Evolutionary conservation across 2,113 vertebrate species (phyloP), one percentile per base, ranked within the genome.

Genomic region (Bos javanicus): DNA sequence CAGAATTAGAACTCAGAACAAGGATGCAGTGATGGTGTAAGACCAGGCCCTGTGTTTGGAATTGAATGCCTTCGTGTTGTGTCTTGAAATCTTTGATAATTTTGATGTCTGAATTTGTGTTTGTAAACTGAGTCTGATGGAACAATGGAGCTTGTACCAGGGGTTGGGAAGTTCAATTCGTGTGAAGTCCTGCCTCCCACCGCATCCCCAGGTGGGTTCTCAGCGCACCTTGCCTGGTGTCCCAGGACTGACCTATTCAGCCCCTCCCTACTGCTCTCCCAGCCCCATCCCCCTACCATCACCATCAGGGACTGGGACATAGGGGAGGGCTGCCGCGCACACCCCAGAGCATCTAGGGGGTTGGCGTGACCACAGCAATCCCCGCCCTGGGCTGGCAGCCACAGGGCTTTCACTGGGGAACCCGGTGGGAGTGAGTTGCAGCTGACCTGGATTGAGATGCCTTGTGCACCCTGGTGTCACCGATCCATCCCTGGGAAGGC

Each of bases 1-100:
- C 15, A 15, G 52, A 7, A 28, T 4, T 15, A 57, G 85, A 33
- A 48, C 12, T 21, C 0, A 84, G 76, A 19, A 89, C 5, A 54
- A 16, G 4, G 16, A 19, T 1, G 0, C 9, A 36, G 8, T 30
- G 6, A 0, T 36, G 59, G n/a, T 13, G 1, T 4, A 33, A 14
- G 25, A 36, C 56, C 78, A 67, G 19, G 43, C 28, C n/a, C 33
- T 43, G 8, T 2, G 2, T 21, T 43, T 56, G 43, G 39, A 39
- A 23, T 6, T n/a, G 15, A 17, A 33, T 57, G 54, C 19, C 60
- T 89, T 57, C 25, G 3, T 13, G 3, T 52, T 0, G 0, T 36
- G 13, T 76, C 60, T 87, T 71, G 28, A 67, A 60, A 56, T 76
- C 48, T 43, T 39, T 50, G 46, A 16, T 50, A 5, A 43, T 11